A percentile compares a stretch with the other conserved stretches of the same genome.
Evolutionary conservation across 2,888 invertebrate species (phyloP).

Genomic region (Clepsis dumicolana): DNA sequence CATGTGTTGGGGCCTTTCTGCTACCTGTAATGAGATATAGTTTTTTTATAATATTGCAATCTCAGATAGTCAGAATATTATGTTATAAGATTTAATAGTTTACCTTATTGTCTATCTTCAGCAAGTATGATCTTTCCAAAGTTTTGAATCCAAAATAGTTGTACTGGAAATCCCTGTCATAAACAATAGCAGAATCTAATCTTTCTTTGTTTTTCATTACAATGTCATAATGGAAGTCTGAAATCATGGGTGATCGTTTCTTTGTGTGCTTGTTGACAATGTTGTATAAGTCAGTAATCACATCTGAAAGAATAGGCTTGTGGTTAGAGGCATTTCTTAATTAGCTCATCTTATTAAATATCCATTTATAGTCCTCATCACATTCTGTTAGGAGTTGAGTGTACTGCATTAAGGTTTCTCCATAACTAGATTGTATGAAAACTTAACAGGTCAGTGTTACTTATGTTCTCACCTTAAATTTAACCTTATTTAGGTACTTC

Average conservation of each 20-base stretch:
- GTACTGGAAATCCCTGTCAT: slow-evolving; percentile 98
- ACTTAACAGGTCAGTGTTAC: too few relatives aligned
- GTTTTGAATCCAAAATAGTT: slow-evolving; percentile 99
- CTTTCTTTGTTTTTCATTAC: slow-evolving; percentile 95
- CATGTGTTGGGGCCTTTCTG: slow-evolving; percentile 99
- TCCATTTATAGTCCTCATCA: too few relatives aligned
- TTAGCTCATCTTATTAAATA: too few relatives aligned
- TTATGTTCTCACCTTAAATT: too few relatives aligned
- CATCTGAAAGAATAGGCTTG: slow-evolving; percentile 90
- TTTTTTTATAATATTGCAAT: not conserved
- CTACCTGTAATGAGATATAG: slow-evolving; percentile 83
- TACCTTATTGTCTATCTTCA: slow-evolving; percentile 95
- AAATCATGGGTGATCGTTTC: slow-evolving; percentile 93
- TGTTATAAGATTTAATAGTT: too few relatives aligned
- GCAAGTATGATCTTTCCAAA: slow-evolving; percentile 96
- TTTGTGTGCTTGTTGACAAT: slow-evolving; percentile 91
- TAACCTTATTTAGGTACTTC: too few relatives aligned
- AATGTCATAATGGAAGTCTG: slow-evolving; percentile 92
- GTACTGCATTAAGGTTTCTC: too few relatives aligned
- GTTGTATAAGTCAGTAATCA: slow-evolving; percentile 94
- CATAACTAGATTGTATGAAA: too few relatives aligned
- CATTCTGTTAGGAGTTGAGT: too few relatives aligned
- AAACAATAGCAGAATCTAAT: slow-evolving; percentile 97
- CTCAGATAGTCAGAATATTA: too few relatives aligned
- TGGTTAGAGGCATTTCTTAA: not conserved